A percentile compares a stretch with the other conserved stretches of the same genome.
Evolutionary conservation across 2,113 vertebrate species (phyloP).

Genomic region (Oreochromis niloticus): DNA sequence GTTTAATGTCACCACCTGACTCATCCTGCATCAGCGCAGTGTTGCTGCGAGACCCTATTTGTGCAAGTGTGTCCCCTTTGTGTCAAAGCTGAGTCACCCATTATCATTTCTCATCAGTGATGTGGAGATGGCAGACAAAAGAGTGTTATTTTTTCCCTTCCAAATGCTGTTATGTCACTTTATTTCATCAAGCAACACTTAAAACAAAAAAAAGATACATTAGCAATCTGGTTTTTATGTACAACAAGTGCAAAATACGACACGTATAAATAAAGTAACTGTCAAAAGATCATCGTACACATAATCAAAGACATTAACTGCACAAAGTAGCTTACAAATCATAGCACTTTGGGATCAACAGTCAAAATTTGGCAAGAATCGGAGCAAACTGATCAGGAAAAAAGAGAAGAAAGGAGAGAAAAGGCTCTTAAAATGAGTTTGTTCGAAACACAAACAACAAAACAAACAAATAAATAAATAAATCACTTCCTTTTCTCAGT

Average conservation of each 20-base stretch:
- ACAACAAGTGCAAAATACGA: slow-evolving; percentile 6
- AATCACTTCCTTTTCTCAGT: not conserved
- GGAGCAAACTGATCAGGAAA: not conserved
- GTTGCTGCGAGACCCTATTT: not conserved
- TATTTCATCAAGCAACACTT: slow-evolving; percentile 30
- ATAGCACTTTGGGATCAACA: slow-evolving; percentile 2
- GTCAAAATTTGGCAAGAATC: not conserved
- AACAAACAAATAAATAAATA: not conserved
- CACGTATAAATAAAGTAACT: not conserved
- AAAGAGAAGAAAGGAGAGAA: not conserved
- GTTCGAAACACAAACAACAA: not conserved
- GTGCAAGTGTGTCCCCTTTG: not conserved
- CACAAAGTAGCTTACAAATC: not conserved
- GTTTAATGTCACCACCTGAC: slow-evolving; percentile 31
- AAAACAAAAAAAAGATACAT: not conserved
- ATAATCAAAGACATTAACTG: not conserved
- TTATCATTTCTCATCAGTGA: not conserved
- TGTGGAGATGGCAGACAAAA: not conserved
- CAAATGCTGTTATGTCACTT: slow-evolving; percentile 7
- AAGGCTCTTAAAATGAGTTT: not conserved
- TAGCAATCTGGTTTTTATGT: not conserved
- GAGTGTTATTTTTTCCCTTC: not conserved
- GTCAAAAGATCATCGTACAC: not conserved
- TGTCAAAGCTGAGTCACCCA: slow-evolving; percentile 31
- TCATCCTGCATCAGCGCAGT: slow-evolving; percentile 18